Conservation (phyloP, 2,797 vertebrate genomes). For the Lepilemur septentrionalis region DNA sequence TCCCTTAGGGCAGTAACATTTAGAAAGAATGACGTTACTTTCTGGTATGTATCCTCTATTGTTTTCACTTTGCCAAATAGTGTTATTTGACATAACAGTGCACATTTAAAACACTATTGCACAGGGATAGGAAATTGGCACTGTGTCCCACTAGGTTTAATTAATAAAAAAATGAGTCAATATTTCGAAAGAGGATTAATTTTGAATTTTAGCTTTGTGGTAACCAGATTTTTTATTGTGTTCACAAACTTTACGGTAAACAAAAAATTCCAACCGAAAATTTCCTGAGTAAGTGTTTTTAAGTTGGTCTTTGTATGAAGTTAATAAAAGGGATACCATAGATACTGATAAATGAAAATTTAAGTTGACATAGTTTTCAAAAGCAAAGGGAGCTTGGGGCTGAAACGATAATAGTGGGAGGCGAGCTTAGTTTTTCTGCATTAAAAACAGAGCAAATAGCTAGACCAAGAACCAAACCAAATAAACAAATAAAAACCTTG, state of each 20-base stretch:
- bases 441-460: not conserved
- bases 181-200: not conserved
- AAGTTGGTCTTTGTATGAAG: not conserved
- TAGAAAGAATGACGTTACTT: constrained; percentile 7
- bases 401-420: not conserved
- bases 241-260: not conserved
- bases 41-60: not conserved
- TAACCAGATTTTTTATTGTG: not conserved
- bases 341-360: not conserved
- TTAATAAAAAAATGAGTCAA: not conserved
- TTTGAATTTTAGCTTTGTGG: constrained; percentile 3
- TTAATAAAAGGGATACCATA: not conserved
- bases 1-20: constrained; percentile 39
- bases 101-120: not conserved
- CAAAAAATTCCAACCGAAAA: not conserved
- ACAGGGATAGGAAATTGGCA: not conserved
- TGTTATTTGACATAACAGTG: not conserved
- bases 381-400: not conserved
- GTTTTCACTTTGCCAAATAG: not conserved
- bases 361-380: constrained; percentile 32
- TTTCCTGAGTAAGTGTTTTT: not conserved
- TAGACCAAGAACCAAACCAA: not conserved
- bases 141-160: not conserved
- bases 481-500: not conserved
- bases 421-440: not conserved